These are phyloP conservation scores for Cyanistes caeruleus DNA, from an alignment of 2,113 vertebrate genomes.

Conservation along the genomic window DNA sequence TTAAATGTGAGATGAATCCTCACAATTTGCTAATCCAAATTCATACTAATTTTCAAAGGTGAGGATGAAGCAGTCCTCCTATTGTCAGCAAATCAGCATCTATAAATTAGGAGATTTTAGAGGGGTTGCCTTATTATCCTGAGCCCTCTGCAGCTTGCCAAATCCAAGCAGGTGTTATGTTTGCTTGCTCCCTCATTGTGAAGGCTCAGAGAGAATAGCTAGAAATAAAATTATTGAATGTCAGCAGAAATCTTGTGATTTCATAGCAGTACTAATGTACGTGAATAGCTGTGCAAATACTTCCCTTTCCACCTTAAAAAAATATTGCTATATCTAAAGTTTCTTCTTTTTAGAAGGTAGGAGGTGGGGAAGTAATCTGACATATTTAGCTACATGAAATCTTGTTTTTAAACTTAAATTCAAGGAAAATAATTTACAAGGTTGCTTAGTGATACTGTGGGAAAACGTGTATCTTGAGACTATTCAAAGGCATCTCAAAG, in stretches of 20 bases:
- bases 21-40: background rate
- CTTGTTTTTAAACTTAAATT: conserved; percentile 12
- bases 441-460: background rate
- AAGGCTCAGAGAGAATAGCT: conserved; percentile 19
- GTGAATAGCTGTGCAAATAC: background rate
- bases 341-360: background rate
- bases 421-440: background rate
- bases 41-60: background rate
- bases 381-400: background rate
- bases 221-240: conserved; percentile 25
- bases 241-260: conserved; percentile 26
- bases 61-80: background rate
- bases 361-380: background rate
- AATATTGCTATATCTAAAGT: background rate
- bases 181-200: background rate
- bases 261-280: background rate
- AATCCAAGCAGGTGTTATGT: conserved; percentile 26
- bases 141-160: background rate
- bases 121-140: background rate
- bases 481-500: conserved; percentile 20
- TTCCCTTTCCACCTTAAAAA: background rate
- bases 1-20: background rate
- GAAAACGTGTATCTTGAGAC: background rate
- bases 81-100: background rate
- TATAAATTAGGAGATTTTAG: background rate